A percentile compares a stretch with the other conserved stretches of the same genome.
Evolutionary conservation across 2,797 vertebrate genomes (phyloP).

Genomic region (Falco novaeseelandiae): DNA sequence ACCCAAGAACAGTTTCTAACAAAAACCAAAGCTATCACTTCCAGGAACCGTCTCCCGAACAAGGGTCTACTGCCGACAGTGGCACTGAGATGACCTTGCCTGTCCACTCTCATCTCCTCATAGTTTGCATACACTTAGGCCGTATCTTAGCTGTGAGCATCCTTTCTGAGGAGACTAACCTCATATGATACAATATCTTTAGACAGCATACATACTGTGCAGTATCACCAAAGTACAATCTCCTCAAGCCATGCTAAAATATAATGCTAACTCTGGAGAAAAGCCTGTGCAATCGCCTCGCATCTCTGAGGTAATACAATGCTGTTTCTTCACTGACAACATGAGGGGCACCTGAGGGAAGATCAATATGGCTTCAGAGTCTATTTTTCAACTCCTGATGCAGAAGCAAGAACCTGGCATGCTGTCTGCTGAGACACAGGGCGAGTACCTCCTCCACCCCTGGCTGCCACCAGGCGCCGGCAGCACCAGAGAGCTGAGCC

Average conservation of each 20-base stretch:
- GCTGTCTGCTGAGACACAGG: background rate
- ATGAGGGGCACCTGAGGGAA: slow-evolving; percentile 51
- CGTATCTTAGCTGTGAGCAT: background rate
- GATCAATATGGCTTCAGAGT: slow-evolving; percentile 53
- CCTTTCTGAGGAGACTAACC: slow-evolving; percentile 32
- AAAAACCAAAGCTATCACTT: slow-evolving; percentile 52
- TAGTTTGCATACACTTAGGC: background rate
- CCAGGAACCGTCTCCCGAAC: slow-evolving; percentile 27
- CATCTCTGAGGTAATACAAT: slow-evolving; percentile 60
- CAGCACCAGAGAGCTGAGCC: background rate
- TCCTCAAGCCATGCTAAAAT: slow-evolving; percentile 70
- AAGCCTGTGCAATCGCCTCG: background rate
- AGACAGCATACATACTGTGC: slow-evolving; percentile 34
- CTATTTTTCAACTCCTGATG: slow-evolving; percentile 29
- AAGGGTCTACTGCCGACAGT: slow-evolving; percentile 39
- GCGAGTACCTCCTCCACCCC: background rate
- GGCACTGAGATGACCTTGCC: slow-evolving; percentile 34
- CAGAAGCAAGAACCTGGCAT: background rate
- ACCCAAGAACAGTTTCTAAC: slow-evolving; percentile 66
- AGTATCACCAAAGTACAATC: slow-evolving; percentile 30
- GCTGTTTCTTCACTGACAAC: slow-evolving; percentile 43
- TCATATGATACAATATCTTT: slow-evolving; percentile 7
- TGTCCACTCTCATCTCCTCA: slow-evolving; percentile 43
- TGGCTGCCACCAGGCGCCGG: rapidly evolving
- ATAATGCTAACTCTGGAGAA: slow-evolving; percentile 34